phyloP scores from a whole-genome alignment of 2,888 invertebrate genomes.

The Icerya purchasi region DNA sequence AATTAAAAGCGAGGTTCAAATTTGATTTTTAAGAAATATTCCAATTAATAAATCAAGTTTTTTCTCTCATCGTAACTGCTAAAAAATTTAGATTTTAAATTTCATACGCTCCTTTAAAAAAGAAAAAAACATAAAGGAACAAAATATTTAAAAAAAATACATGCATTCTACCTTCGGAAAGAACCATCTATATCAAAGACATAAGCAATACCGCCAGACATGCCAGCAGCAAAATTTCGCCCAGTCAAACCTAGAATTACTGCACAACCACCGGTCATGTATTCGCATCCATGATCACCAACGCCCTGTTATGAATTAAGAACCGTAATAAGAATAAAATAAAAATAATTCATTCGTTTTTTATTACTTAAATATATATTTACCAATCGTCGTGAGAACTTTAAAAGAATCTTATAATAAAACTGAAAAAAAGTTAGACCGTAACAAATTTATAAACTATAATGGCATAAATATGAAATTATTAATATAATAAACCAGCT shows the following conservation, averaged over 20 bases:
- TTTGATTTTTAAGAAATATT: not conserved
- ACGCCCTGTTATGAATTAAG: slow-evolving; percentile 40
- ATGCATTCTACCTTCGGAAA: slow-evolving; percentile 43
- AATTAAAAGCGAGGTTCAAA: too few relatives aligned
- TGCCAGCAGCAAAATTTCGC: slow-evolving; percentile 95
- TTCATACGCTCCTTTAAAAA: too few relatives aligned
- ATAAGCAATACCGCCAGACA: slow-evolving; percentile 87
- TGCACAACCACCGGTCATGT: slow-evolving; percentile 91
- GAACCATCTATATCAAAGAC: slow-evolving; percentile 75
- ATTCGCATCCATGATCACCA: slow-evolving; percentile 98
- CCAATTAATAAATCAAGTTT: not conserved
- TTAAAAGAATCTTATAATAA: too few relatives aligned
- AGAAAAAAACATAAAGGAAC: not conserved
- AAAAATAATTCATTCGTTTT: not conserved
- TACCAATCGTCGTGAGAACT: too few relatives aligned
- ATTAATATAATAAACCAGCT: too few relatives aligned
- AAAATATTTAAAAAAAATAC: slow-evolving; percentile 5
- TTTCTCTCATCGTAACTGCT: too few relatives aligned
- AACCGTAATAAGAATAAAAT: not conserved
- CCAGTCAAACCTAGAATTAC: slow-evolving; percentile 87
- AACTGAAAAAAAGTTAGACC: too few relatives aligned
- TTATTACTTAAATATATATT: too few relatives aligned
- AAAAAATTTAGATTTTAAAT: slow-evolving; percentile 1
- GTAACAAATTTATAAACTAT: too few relatives aligned
- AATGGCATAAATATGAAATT: too few relatives aligned